Conservation (phyloP, 2,113 vertebrate genomes). For the Limnothrissa miodon region DNA sequence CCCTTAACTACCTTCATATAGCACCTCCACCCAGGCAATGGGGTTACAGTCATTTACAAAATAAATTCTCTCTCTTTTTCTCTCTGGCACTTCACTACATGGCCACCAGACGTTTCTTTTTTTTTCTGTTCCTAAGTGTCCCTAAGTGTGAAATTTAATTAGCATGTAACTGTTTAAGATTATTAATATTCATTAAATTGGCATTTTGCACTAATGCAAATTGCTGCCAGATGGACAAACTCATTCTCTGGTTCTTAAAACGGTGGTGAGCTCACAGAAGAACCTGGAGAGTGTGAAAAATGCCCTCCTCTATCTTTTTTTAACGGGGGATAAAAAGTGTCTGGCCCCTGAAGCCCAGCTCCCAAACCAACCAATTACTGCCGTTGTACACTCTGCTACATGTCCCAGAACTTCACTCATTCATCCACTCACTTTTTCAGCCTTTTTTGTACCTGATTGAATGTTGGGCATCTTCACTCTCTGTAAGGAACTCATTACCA, state of each 20-base stretch:
- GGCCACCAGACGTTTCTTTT: constrained; percentile 33
- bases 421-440: background rate
- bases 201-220: constrained; percentile 47
- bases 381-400: background rate
- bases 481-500: background rate
- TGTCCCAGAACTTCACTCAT: too few relatives aligned
- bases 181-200: constrained; percentile 57
- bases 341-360: background rate
- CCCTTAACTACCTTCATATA: background rate
- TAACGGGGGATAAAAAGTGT: background rate
- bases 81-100: background rate
- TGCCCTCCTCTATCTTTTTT: background rate
- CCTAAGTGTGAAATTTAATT: constrained; percentile 43
- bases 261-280: constrained; percentile 21
- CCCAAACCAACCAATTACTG: constrained; percentile 13
- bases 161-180: constrained; percentile 41
- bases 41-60: background rate
- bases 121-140: constrained; percentile 37
- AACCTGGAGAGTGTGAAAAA: background rate
- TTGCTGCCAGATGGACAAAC: constrained; percentile 47
- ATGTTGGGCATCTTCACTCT: background rate
- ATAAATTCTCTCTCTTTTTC: background rate
- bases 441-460: background rate
- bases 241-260: constrained; percentile 32
- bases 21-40: background rate